Conservation (phyloP, 2,888 invertebrate species). For the Hedya salicella region DNA sequence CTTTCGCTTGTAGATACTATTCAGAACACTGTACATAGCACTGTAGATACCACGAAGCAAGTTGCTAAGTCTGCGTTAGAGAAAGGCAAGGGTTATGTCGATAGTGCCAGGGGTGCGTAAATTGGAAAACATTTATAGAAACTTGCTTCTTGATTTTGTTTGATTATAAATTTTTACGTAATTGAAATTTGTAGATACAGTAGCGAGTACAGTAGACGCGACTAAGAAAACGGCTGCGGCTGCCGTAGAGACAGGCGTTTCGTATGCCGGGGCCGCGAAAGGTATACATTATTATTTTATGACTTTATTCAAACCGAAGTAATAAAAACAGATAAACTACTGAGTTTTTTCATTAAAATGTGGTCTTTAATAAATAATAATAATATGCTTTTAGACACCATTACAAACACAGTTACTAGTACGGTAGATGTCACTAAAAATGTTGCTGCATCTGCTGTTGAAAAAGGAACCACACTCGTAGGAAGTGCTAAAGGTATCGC, state of each 20-base stretch:
- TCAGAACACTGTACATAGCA: slow-evolving; percentile 44
- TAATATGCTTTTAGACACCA: slow-evolving; percentile 54
- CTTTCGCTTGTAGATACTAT: slow-evolving; percentile 47
- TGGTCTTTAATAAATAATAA: not conserved
- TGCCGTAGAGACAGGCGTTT: slow-evolving; percentile 39
- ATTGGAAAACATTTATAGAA: slow-evolving; percentile 33
- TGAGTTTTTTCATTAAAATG: too few species aligned
- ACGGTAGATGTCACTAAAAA: slow-evolving; percentile 48
- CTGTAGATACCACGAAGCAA: slow-evolving; percentile 60
- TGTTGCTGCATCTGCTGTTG: slow-evolving; percentile 49
- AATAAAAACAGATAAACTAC: too few species aligned
- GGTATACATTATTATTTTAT: slow-evolving; percentile 16
- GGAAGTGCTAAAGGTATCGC: slow-evolving; percentile 45
- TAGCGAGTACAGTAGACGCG: slow-evolving; percentile 44
- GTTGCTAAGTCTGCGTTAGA: slow-evolving; percentile 62
- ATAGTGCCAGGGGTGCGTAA: slow-evolving; percentile 60
- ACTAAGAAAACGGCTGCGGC: slow-evolving; percentile 43
- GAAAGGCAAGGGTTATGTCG: slow-evolving; percentile 64
- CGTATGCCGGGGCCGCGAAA: slow-evolving; percentile 38
- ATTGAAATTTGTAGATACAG: slow-evolving; percentile 41
- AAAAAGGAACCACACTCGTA: slow-evolving; percentile 46
- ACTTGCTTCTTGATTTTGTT: slow-evolving; percentile 25
- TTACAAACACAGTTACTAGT: slow-evolving; percentile 48
- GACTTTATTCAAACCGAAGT: too few species aligned
- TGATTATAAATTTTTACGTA: slow-evolving; percentile 20